phyloP scores from a whole-genome alignment of 2,113 vertebrate species.

The Macaca mulatta region DNA sequence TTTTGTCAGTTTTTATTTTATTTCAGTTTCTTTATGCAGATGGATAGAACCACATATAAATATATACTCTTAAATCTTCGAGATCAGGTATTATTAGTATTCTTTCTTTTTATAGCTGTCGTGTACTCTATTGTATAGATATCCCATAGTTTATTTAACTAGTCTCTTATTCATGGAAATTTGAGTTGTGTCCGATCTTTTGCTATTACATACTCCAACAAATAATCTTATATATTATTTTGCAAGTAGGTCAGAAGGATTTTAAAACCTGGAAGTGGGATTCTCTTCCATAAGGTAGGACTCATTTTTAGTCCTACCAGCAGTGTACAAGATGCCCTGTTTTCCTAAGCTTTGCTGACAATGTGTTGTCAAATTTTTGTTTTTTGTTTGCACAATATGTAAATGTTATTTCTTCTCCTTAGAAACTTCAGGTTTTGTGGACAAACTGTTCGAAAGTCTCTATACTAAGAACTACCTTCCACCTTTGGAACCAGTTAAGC shows the following conservation, averaged over 20 bases:
- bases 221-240: conserved; percentile 27
- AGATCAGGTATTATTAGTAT: neutral
- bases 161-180: conserved; percentile 26
- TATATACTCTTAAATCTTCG: neutral
- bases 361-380: neutral
- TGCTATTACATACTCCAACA: neutral
- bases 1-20: neutral
- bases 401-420: conserved; percentile 71
- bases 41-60: neutral
- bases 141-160: conserved; percentile 23
- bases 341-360: conserved; percentile 8
- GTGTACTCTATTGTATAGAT: conserved; percentile 22
- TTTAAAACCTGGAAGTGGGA: neutral
- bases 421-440: conserved; percentile 98
- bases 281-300: neutral
- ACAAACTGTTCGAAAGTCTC: conserved; percentile 98
- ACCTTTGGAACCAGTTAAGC: conserved; percentile 90
- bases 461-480: conserved; percentile 95
- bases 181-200: neutral
- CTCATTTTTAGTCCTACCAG: neutral
- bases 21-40: conserved; percentile 6
- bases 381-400: conserved; percentile 39
- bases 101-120: neutral
- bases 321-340: neutral
- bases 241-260: neutral